Percentiles rank a stretch among this genome's conserved stretches.
phyloP scores from a whole-genome alignment of 1,140 invertebrate genomes.

The Potamilus streckersoni region DNA sequence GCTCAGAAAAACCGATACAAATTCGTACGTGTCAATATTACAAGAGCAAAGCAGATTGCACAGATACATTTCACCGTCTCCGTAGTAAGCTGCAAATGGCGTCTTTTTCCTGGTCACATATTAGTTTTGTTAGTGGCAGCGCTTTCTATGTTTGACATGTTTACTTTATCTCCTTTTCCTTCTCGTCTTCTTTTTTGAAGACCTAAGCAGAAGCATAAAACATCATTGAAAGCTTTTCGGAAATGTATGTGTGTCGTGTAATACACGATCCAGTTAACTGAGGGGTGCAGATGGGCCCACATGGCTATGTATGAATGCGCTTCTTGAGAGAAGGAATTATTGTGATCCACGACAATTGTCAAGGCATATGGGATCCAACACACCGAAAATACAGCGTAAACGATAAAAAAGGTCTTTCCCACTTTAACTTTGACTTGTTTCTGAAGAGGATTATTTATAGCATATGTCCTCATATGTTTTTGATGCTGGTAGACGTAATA shows the following conservation, averaged over 20 bases:
- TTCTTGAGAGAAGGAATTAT: conserved; percentile 30
- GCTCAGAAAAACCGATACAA: too few relatives aligned
- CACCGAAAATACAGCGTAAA: conserved; percentile 42
- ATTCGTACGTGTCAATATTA: too few relatives aligned
- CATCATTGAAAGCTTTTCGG: conserved; percentile 31
- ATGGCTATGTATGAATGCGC: conserved; percentile 39
- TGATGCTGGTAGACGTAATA: conserved; percentile 31
- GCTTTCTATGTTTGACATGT: too few relatives aligned
- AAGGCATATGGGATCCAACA: conserved; percentile 51
- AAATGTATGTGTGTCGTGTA: conserved; percentile 44
- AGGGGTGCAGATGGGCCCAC: conserved; percentile 48
- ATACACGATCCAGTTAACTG: conserved; percentile 49
- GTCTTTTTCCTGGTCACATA: too few relatives aligned
- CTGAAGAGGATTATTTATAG: background rate
- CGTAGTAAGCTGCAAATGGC: too few relatives aligned
- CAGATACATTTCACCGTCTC: too few relatives aligned
- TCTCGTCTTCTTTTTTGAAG: too few relatives aligned
- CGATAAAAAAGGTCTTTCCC: conserved; percentile 42
- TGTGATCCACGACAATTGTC: conserved; percentile 35
- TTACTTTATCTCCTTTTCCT: too few relatives aligned
- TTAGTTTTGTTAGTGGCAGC: too few relatives aligned
- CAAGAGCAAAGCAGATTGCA: too few relatives aligned
- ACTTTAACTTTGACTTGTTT: conserved; percentile 18
- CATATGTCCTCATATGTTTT: background rate
- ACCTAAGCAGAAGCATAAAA: conserved; percentile 6